phyloP scores from a whole-genome alignment of 2,888 invertebrate species.

The Rosalia funebris region DNA sequence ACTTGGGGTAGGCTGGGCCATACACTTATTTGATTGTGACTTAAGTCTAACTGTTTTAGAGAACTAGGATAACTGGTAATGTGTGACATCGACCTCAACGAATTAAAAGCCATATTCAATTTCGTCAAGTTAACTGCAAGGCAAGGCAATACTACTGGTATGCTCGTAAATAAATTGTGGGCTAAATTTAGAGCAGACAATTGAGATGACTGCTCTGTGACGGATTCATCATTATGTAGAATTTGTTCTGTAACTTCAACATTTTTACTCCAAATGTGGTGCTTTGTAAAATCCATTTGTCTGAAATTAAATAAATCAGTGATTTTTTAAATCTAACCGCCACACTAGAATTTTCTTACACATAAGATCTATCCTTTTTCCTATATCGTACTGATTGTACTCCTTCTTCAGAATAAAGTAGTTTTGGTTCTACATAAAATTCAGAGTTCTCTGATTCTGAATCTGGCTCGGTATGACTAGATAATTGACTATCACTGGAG shows the following conservation, averaged over 20 bases:
- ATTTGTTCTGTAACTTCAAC: constrained; percentile 76
- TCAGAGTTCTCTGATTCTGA: constrained; percentile 57
- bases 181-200: constrained; percentile 85
- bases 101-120: constrained; percentile 92
- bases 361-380: constrained; percentile 60
- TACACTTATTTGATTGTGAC: constrained; percentile 89
- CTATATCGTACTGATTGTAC: constrained; percentile 56
- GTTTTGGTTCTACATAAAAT: constrained; percentile 54
- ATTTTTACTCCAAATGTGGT: constrained; percentile 79
- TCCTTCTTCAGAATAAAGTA: constrained; percentile 54
- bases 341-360: constrained; percentile 54
- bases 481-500: constrained; percentile 63
- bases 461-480: constrained; percentile 59
- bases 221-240: constrained; percentile 68
- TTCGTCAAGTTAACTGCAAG: constrained; percentile 86
- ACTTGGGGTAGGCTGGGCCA: constrained; percentile 90
- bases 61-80: constrained; percentile 90
- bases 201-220: constrained; percentile 71
- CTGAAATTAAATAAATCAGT: constrained; percentile 53
- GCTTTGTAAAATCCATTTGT: constrained; percentile 75
- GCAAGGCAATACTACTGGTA: constrained; percentile 91
- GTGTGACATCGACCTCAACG: constrained; percentile 81
- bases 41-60: constrained; percentile 91
- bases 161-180: constrained; percentile 88
- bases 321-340: constrained; percentile 13